Percentiles rank a stretch among this genome's conserved stretches.
Evolutionary conservation across 2,797 vertebrate genomes (phyloP).

Genomic region (Neoniphon sammara): DNA sequence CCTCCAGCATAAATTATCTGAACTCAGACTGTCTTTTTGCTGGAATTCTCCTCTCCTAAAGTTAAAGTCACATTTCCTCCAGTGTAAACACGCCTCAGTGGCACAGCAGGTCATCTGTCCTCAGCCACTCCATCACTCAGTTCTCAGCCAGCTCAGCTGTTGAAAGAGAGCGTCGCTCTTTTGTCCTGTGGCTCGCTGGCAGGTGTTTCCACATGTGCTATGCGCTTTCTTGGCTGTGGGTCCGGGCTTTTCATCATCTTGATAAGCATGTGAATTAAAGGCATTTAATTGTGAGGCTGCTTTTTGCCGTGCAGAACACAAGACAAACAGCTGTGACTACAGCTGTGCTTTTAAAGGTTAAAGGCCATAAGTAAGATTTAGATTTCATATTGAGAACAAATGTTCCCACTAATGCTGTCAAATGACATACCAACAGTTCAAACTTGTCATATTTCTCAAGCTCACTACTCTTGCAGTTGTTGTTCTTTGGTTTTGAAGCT

Average conservation of each 20-base stretch:
- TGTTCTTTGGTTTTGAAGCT: conserved; percentile 15
- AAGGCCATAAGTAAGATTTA: neutral
- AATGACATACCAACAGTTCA: neutral
- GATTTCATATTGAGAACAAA: neutral
- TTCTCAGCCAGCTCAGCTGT: neutral
- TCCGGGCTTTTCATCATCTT: conserved; percentile 1
- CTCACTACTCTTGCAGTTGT: conserved; percentile 11
- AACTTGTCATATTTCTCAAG: conserved; percentile 7
- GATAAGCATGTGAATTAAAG: conserved; percentile 10
- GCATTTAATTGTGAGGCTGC: conserved; percentile 5
- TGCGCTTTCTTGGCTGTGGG: neutral
- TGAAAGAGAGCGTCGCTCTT: neutral
- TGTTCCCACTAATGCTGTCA: neutral
- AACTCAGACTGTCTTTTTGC: too few relatives aligned
- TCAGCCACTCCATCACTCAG: neutral
- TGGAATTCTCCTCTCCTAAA: neutral
- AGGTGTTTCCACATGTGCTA: conserved; percentile 9
- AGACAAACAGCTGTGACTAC: neutral
- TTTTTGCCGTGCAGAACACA: conserved; percentile 3
- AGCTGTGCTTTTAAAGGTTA: conserved; percentile 22
- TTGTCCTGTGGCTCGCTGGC: neutral
- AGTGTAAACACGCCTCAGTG: neutral
- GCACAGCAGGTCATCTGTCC: neutral
- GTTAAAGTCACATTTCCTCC: neutral
- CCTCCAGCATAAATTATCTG: too few relatives aligned